Conservation (phyloP, 1,140 invertebrate species). For the Dreissena polymorpha region DNA sequence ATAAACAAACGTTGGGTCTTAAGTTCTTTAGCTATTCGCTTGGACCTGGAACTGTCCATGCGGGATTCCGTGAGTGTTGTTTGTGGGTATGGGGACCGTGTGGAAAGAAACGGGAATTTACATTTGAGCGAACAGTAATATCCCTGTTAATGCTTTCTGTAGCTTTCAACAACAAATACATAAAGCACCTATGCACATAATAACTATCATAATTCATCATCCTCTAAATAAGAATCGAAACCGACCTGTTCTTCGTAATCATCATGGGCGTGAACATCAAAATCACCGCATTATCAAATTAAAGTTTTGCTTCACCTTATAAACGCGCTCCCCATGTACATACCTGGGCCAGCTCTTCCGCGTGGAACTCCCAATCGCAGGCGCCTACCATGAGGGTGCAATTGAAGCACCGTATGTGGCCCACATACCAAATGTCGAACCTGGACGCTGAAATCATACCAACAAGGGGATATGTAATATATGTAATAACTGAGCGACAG, state of each 20-base stretch:
- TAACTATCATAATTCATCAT: not conserved
- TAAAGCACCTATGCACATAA: no score
- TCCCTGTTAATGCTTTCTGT: no score
- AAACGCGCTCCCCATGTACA: not conserved
- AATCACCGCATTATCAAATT: not conserved
- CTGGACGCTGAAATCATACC: not conserved
- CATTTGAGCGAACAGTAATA: no score
- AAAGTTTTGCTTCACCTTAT: not conserved
- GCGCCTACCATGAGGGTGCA: constrained; percentile 28
- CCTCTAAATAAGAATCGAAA: not conserved
- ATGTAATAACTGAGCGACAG: no score
- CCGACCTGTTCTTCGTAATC: not conserved
- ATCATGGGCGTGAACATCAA: not conserved
- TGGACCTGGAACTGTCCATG: no score
- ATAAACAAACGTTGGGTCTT: no score
- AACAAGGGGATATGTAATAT: no score
- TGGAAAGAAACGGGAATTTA: no score
- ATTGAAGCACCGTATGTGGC: constrained; percentile 45
- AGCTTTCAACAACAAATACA: no score
- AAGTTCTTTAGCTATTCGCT: no score
- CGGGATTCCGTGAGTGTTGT: no score
- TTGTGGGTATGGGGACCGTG: no score
- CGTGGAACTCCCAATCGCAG: constrained; percentile 47
- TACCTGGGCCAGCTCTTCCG: constrained; percentile 39
- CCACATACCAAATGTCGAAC: constrained; percentile 50